A percentile compares a stretch with the other conserved stretches of the same genome.
phyloP scores from a whole-genome alignment of 2,797 vertebrate species.

The Phrynocephalus guinanensis region DNA sequence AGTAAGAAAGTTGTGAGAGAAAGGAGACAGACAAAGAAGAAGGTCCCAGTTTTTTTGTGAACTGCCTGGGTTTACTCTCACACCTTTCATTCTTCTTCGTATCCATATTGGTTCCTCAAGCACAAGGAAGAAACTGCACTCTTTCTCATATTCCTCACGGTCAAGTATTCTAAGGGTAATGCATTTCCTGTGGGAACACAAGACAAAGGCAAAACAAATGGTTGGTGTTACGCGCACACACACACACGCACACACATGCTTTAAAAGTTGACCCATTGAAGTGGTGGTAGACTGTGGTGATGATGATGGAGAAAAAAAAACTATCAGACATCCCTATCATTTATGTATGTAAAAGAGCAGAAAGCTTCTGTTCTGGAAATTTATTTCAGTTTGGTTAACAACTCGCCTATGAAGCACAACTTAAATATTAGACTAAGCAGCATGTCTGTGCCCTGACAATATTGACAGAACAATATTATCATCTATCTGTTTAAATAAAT shows the following conservation, averaged over 20 bases:
- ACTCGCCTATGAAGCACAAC: neutral
- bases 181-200: constrained; percentile 97
- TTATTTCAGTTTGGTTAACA: neutral
- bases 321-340: constrained; percentile 71
- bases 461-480: neutral
- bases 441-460: neutral
- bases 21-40: constrained; percentile 82
- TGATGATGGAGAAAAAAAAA: constrained; percentile 60
- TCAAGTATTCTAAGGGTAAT: constrained; percentile 92
- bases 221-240: constrained; percentile 80
- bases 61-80: constrained; percentile 86
- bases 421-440: neutral
- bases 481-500: neutral
- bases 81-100: constrained; percentile 95
- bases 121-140: constrained; percentile 93
- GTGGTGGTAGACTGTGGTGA: constrained; percentile 74
- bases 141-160: constrained; percentile 95
- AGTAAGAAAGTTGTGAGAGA: constrained; percentile 82
- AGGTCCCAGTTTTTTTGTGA: constrained; percentile 79
- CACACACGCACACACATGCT: constrained; percentile 78
- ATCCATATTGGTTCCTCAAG: constrained; percentile 94
- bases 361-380: constrained; percentile 20
- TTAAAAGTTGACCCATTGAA: constrained; percentile 64
- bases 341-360: constrained; percentile 69
- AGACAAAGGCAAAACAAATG: constrained; percentile 89